Conservation (phyloP, 2,888 invertebrate species). For the Cenopis cana region DNA sequence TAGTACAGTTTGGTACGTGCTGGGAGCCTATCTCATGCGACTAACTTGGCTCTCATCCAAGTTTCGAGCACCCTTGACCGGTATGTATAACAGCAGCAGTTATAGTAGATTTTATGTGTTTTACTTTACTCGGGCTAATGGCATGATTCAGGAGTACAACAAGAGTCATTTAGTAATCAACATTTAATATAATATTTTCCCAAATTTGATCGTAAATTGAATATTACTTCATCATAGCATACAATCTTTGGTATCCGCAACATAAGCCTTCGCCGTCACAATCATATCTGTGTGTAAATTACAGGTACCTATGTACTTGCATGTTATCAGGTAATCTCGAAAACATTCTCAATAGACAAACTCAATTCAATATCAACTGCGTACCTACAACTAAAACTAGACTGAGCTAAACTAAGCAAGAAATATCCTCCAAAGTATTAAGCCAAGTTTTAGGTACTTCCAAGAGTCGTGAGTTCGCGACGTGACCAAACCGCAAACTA, state of each 20-base stretch:
- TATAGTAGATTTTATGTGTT: constrained; percentile 24
- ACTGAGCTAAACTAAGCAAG: constrained; percentile 18
- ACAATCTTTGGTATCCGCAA: too few species aligned
- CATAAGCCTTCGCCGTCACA: too few species aligned
- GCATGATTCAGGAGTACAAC: background rate
- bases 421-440: constrained; percentile 31
- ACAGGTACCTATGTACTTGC: too few species aligned
- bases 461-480: constrained; percentile 23
- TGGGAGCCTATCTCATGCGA: constrained; percentile 1
- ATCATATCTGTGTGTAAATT: too few species aligned
- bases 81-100: background rate
- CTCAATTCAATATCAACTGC: background rate
- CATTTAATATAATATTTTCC: too few species aligned
- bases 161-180: background rate
- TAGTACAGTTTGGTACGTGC: background rate
- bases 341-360: background rate
- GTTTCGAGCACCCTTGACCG: constrained; percentile 32
- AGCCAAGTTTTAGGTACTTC: constrained; percentile 17
- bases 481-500: constrained; percentile 18
- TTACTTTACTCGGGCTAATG: background rate
- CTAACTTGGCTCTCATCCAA: constrained; percentile 30
- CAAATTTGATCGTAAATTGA: too few species aligned
- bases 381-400: constrained; percentile 7
- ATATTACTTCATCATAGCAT: too few species aligned
- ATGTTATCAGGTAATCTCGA: too few species aligned